Evolutionary conservation across 1,140 invertebrate species (phyloP).

Genomic region (Dryas iulia): DNA sequence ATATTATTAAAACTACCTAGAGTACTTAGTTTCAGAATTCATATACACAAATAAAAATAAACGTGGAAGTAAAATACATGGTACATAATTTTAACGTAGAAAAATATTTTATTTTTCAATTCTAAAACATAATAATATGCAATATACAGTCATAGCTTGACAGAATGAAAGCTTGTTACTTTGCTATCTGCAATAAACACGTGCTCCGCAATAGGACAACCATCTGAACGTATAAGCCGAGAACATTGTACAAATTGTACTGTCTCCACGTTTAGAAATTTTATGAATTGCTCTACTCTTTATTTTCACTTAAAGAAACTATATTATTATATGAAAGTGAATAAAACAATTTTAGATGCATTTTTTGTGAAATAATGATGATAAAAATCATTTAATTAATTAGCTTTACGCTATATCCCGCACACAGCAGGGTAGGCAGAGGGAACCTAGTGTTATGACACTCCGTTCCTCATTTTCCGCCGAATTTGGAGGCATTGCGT

Average conservation of each 20-base stretch:
- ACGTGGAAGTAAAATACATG: no score
- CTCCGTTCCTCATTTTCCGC: no score
- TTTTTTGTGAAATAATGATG: no score
- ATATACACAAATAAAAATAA: no score
- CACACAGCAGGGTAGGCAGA: background rate
- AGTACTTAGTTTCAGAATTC: no score
- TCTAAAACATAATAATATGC: background rate
- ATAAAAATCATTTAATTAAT: no score
- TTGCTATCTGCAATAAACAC: background rate
- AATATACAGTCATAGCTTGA: background rate
- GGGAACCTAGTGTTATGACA: no score
- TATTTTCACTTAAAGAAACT: background rate
- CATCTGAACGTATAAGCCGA: background rate
- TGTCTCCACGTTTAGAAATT: background rate
- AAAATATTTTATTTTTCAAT: background rate
- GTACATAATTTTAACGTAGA: no score
- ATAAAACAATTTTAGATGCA: no score
- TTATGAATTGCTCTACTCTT: background rate
- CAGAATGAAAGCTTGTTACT: slow-evolving; percentile 1
- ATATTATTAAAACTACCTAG: no score
- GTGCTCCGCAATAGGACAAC: background rate
- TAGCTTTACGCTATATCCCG: background rate
- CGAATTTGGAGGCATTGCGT: no score
- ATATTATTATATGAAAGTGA: no score
- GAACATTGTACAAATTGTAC: background rate